These are phyloP conservation scores for Tuberolachnus salignus DNA, from an alignment of 2,888 invertebrate genomes.

Conservation along the genomic window DNA sequence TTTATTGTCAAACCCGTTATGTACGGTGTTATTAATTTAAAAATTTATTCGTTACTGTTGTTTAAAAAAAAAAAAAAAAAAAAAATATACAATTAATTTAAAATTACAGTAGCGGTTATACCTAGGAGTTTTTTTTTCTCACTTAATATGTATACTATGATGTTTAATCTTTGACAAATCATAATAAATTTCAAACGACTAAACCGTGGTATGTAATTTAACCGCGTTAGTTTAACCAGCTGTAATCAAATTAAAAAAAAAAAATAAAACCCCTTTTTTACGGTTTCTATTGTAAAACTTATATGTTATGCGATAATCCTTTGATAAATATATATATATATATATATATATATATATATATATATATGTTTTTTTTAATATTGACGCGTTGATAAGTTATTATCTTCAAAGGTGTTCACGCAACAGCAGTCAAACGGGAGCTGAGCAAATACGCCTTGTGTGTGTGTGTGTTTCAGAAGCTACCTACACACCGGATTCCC, in stretches of 20 bases:
- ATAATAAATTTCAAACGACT: background rate
- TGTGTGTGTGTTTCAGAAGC: background rate
- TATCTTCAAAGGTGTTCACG: constrained; percentile 7
- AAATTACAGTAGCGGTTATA: too few relatives aligned
- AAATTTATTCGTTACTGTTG: too few relatives aligned
- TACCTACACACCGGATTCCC: constrained; percentile 17
- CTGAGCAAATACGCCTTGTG: background rate
- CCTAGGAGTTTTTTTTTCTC: too few relatives aligned
- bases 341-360: too few relatives aligned
- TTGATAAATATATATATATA: too few relatives aligned
- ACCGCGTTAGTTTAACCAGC: background rate
- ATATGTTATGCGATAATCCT: constrained; percentile 4
- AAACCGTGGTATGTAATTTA: background rate
- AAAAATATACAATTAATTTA: too few relatives aligned
- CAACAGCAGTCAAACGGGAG: constrained; percentile 14
- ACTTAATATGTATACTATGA: too few relatives aligned
- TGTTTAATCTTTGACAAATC: too few relatives aligned
- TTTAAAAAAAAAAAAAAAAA: too few relatives aligned
- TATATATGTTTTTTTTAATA: background rate
- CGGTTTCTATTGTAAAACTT: background rate
- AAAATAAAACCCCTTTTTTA: background rate
- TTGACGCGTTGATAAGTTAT: constrained; percentile 16
- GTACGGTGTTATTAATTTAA: too few relatives aligned
- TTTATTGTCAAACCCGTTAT: too few relatives aligned
- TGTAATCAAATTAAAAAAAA: background rate